Percentiles rank a stretch among this genome's conserved stretches.
These are phyloP conservation scores for Heterodera schachtii DNA, from an alignment of 1,140 invertebrate genomes.

Conservation along the genomic window DNA sequence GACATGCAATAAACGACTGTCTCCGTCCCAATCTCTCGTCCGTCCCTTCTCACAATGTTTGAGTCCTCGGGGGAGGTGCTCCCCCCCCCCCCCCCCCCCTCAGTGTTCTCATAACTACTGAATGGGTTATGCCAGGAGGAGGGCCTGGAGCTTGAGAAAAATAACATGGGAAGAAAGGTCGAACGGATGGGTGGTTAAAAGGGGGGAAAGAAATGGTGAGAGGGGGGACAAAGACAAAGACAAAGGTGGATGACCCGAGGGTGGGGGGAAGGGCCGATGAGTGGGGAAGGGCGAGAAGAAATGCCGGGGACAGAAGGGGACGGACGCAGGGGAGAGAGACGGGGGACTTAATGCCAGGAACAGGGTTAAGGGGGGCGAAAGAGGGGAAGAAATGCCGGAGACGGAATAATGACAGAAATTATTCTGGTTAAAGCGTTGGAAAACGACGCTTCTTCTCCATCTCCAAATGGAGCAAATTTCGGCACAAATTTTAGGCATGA, in stretches of 20 bases:
- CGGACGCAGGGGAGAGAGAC: neutral
- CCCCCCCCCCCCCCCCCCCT: neutral
- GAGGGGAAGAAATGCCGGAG: neutral
- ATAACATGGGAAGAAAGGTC: neutral
- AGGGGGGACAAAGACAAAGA: conserved; percentile 3
- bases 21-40: neutral
- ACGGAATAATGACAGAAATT: neutral
- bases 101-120: neutral
- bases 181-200: neutral
- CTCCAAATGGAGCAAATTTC: neutral
- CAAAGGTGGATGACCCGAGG: neutral
- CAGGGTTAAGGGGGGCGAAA: too few species aligned
- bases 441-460: neutral
- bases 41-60: neutral
- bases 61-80: neutral
- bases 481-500: neutral
- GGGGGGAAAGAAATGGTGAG: neutral
- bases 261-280: neutral
- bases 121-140: neutral
- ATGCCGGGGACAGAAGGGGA: neutral
- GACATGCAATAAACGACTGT: too few species aligned
- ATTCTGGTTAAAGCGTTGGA: neutral
- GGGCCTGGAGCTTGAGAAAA: neutral
- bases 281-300: neutral
- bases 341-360: neutral